Evolutionary conservation across 2,888 invertebrate species (phyloP), one percentile per base, ranked within the genome.

Genomic region (Pterobdella sp.): DNA sequence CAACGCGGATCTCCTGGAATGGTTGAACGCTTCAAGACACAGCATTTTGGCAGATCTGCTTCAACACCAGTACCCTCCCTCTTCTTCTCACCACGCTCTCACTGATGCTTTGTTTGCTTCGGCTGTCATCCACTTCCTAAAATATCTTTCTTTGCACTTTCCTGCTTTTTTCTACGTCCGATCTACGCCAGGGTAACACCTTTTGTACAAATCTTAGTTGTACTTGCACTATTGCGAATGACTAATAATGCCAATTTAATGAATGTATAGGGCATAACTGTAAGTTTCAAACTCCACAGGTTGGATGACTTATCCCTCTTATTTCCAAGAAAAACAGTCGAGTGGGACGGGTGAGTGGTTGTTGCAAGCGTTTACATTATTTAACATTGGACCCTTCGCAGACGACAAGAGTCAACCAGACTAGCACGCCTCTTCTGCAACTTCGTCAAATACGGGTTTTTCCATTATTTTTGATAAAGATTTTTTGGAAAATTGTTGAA

Each of bases 81-180:
- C 14, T 26, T 22, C 60, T 26, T 56, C 60, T 22, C 10, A 3
- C 60, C 4, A 4, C n/a, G 60, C 60, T 56, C 60, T 56, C n/a
- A n/a, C 60, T 56, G 60, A 56, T 26, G 60, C 60, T n/a, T 22
- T 56, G n/a, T 56, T 56, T n/a, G 60, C 60, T 56, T 7, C 60
- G 4, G n/a, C 60, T 3, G 60, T 26, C 60, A 56, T 56, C 60
- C 14, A 56, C 4, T 3, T 56, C 4, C 60, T 56, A 3, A 42
- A 42, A 14, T n/a, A n/a, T 42, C 18, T 18, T 42, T 56, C 60
- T 7, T n/a, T 26, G 18, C n/a, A 4, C n/a, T 56, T 26, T 7
- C n/a, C 60, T n/a, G 4, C 60, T n/a, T 56, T 56, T n/a, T 26
- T 56, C 4, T 65, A 29, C 32, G 32, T 34, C n/a, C 3, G 49